Evolutionary conservation across 2,797 vertebrate species (phyloP).

Genomic region (Sylvilagus floridanus): DNA sequence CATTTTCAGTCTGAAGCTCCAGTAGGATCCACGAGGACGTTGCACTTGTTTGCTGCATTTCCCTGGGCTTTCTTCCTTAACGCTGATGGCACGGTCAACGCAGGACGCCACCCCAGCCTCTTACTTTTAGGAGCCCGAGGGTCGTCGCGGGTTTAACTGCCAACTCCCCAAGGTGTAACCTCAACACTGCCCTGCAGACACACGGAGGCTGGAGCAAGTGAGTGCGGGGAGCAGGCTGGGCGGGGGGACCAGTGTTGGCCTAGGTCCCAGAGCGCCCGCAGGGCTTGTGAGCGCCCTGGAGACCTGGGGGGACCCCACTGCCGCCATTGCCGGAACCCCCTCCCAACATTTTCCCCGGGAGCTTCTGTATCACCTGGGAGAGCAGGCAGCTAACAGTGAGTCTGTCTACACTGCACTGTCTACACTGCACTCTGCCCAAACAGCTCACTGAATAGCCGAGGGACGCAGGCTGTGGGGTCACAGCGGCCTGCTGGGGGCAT

Average conservation of each 20-base stretch:
- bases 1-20: too few relatives aligned
- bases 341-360: too few relatives aligned
- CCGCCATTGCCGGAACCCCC: too few relatives aligned
- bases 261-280: too few relatives aligned
- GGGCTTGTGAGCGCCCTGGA: too few relatives aligned
- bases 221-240: not conserved
- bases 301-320: too few relatives aligned
- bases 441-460: not conserved
- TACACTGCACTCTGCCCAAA: not conserved
- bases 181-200: slow-evolving; percentile 45
- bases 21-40: too few relatives aligned
- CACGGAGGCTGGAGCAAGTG: slow-evolving; percentile 25
- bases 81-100: not conserved
- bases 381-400: slow-evolving; percentile 12
- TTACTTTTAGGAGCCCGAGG: slow-evolving; percentile 1
- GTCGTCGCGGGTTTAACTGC: not conserved
- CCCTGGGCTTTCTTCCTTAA: not conserved
- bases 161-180: slow-evolving; percentile 4
- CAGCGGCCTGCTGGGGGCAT: too few relatives aligned
- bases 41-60: too few relatives aligned
- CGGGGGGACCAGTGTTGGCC: not conserved
- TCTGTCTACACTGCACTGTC: not conserved
- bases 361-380: not conserved
- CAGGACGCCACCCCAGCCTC: too few relatives aligned
- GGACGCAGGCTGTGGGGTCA: too few relatives aligned